phyloP scores from a whole-genome alignment of 2,797 vertebrate species.

The Sebastiscus tertius region DNA sequence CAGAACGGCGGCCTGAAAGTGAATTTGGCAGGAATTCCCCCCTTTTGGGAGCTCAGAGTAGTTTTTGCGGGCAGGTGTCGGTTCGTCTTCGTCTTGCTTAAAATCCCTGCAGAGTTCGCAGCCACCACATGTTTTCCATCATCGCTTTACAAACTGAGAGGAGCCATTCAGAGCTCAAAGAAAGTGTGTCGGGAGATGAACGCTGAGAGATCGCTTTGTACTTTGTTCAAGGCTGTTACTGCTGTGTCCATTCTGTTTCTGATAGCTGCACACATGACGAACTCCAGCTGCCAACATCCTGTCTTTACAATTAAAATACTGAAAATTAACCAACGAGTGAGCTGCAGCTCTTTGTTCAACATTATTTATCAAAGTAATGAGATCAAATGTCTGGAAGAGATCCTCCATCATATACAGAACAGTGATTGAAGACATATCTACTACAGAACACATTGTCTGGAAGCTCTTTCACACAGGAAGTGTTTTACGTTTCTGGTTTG shows the following conservation, averaged over 20 bases:
- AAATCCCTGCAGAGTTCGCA: constrained; percentile 32
- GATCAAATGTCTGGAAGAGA: not conserved
- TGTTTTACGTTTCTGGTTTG: not conserved
- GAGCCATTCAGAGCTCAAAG: constrained; percentile 50
- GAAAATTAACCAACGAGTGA: not conserved
- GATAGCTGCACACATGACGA: not conserved
- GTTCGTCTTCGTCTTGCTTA: not conserved
- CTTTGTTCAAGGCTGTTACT: constrained; percentile 1
- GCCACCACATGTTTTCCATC: constrained; percentile 68
- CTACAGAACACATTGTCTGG: not conserved
- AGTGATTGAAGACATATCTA: too few species aligned
- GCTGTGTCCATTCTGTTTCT: not conserved
- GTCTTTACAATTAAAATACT: not conserved
- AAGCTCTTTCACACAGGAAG: not conserved
- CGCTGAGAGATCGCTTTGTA: constrained; percentile 51
- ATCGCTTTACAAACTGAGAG: constrained; percentile 40
- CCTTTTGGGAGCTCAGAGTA: not conserved
- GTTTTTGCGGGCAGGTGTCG: constrained; percentile 59
- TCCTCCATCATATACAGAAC: not conserved
- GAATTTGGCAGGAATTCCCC: constrained; percentile 14
- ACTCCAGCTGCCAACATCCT: not conserved
- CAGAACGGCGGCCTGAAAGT: not conserved
- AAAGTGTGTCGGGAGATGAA: constrained; percentile 37
- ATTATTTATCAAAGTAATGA: not conserved
- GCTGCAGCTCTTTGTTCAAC: not conserved